These are phyloP conservation scores for Ptychobarbus kaznakovi DNA, from an alignment of 2,797 vertebrate species.

Conservation along the genomic window DNA sequence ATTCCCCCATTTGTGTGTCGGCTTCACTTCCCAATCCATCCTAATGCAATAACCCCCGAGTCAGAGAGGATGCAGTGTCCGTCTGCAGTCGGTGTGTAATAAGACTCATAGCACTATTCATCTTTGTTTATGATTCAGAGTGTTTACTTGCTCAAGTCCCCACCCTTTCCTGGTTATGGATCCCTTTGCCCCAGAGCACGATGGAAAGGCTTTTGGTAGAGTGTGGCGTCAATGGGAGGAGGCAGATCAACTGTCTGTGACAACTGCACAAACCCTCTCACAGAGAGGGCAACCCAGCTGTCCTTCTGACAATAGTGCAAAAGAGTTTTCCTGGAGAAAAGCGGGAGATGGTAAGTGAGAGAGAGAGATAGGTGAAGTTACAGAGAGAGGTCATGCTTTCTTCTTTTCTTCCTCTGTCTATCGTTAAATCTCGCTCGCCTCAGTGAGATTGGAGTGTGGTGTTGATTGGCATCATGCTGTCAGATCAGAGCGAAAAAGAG, in stretches of 20 bases:
- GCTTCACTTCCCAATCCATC: constrained; percentile 54
- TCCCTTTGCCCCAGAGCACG: constrained; percentile 36
- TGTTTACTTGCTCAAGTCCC: constrained; percentile 45
- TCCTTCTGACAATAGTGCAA: constrained; percentile 49
- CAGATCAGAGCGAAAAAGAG: constrained; percentile 69
- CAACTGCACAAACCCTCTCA: constrained; percentile 43
- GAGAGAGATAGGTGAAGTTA: constrained; percentile 14
- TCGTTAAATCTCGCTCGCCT: constrained; percentile 53
- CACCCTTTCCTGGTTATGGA: constrained; percentile 46
- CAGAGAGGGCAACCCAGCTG: constrained; percentile 49
- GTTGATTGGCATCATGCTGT: constrained; percentile 79
- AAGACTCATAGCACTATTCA: constrained; percentile 46
- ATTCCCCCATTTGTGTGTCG: constrained; percentile 50
- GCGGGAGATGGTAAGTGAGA: neutral
- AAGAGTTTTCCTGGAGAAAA: constrained; percentile 38
- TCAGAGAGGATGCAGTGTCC: constrained; percentile 36
- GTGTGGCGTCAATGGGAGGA: constrained; percentile 6
- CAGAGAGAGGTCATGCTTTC: constrained; percentile 21
- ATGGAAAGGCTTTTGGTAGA: constrained; percentile 41
- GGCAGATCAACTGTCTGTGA: constrained; percentile 41
- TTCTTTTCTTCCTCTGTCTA: constrained; percentile 36
- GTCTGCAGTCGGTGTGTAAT: constrained; percentile 36
- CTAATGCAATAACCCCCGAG: constrained; percentile 55
- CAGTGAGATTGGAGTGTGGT: constrained; percentile 57
- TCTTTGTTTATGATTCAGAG: constrained; percentile 55